A percentile compares a stretch with the other conserved stretches of the same genome.
These are phyloP conservation scores for Neomorphus geoffroyi DNA, from an alignment of 2,797 vertebrate species.

Conservation along the genomic window DNA sequence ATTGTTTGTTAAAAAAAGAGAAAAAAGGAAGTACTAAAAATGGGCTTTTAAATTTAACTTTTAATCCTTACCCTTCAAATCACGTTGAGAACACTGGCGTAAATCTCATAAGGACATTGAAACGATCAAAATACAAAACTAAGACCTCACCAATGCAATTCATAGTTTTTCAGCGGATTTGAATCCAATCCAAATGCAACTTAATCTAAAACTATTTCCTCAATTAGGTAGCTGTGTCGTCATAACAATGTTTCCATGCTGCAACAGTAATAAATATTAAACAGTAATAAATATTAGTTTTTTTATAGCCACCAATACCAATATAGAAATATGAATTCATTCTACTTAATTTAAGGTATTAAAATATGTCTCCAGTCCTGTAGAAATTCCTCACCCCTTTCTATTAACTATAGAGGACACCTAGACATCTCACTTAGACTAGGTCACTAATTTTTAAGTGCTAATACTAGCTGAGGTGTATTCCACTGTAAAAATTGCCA, in stretches of 20 bases:
- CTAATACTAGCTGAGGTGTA: neutral
- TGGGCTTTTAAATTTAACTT: neutral
- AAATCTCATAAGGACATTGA: neutral
- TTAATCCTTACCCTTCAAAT: neutral
- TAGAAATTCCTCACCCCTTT: neutral
- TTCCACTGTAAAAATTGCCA: neutral
- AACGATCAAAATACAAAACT: neutral
- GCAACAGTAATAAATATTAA: neutral
- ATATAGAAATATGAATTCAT: neutral
- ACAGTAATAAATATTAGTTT: neutral
- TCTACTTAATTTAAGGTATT: neutral
- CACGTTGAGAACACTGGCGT: neutral
- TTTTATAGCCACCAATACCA: neutral
- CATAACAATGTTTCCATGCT: neutral
- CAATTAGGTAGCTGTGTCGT: neutral
- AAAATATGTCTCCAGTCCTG: neutral
- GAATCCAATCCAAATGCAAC: neutral
- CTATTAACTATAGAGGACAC: neutral
- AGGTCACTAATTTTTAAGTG: neutral
- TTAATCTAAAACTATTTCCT: neutral
- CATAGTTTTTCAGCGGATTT: neutral
- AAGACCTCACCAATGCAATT: neutral
- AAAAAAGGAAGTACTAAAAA: neutral
- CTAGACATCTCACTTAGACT: neutral
- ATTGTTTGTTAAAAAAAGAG: neutral